Evolutionary conservation across 1,140 invertebrate species (phyloP), one percentile per base, ranked within the genome.

Genomic region (Chionoecetes opilio): DNA sequence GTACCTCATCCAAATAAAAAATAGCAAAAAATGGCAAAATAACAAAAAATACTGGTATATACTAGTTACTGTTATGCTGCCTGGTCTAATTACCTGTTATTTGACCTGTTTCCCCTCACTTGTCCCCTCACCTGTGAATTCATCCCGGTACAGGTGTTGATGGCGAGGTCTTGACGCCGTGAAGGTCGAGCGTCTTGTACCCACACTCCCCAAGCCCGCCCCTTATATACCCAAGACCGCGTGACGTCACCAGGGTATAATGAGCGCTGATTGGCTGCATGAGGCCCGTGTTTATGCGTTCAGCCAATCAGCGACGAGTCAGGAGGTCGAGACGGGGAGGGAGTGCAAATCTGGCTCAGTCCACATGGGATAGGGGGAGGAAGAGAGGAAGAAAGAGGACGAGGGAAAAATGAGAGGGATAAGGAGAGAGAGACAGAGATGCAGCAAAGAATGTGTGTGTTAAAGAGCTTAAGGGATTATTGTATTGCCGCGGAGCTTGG

Each of bases 211-310:
- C 8, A 29, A 34, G 0, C 0, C 35, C 26, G 9, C 46, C 89
- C 89, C 8, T 75, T 75, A 91, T 91, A 91, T 91, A 91, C 89
- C 46, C 46, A 31, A 34, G 46, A 26, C 41, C 6, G 0, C 38
- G 31, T 91, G 89, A 91, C 89, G 53, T 91, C 89, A 91, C 2
- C 2, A 26, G 9, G 32, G 3, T 11, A 63, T 91, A 91, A 91
- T 75, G 89, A 90, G 8, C 32, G 46, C 1, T 91, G 46, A 91
- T 91, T 91, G 89, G 89, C 46, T 53, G 46, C 46, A 14, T 9
- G 21, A 14, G 11, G 46, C 1, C 9, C 21, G 21, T 75, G n/a
- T 75, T n/a, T 5, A 75, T 75, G 21, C n/a, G 8, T 26, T 5
- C 63, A n/a, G 63, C 63, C 63, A 75, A 75, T 75, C 9, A 75